Evolutionary conservation across 1,140 invertebrate genomes (phyloP).

Genomic region (Diorhabda carinulata): DNA sequence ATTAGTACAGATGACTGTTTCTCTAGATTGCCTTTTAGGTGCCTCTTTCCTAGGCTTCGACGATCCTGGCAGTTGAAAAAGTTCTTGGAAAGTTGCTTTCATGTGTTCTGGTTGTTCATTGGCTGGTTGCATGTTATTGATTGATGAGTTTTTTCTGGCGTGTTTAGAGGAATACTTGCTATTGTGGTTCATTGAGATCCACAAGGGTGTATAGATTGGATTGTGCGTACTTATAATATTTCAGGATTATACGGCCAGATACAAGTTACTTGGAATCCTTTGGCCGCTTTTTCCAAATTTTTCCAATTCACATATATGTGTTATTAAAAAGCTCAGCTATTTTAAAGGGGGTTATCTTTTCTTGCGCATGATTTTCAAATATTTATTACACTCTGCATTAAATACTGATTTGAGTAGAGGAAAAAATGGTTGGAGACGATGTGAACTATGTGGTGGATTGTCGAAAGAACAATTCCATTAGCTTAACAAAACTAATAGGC

Average conservation of each 20-base stretch:
- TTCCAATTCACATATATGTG: background rate
- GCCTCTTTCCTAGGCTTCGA: no score
- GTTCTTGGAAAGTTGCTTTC: no score
- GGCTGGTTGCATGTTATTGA: no score
- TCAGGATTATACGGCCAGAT: no score
- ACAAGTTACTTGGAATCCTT: background rate
- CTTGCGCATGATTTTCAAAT: background rate
- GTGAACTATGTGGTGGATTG: background rate
- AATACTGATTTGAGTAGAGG: background rate
- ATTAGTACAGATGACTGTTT: no score
- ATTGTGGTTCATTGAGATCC: no score
- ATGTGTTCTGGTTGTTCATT: no score
- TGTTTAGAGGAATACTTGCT: no score
- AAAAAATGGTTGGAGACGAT: background rate
- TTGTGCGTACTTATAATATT: background rate
- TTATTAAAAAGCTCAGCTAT: background rate
- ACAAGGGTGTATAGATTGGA: no score
- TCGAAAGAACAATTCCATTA: background rate
- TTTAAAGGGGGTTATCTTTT: background rate
- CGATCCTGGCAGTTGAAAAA: no score
- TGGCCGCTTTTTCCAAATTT: background rate
- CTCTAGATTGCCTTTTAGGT: no score
- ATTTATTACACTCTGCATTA: background rate
- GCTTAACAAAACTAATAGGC: background rate
- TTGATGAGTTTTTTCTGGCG: no score